Percentiles rank a stretch among this genome's conserved stretches.
Conservation (phyloP, 2,888 invertebrate genomes). For the Dyspetes luteomarginatus region DNA sequence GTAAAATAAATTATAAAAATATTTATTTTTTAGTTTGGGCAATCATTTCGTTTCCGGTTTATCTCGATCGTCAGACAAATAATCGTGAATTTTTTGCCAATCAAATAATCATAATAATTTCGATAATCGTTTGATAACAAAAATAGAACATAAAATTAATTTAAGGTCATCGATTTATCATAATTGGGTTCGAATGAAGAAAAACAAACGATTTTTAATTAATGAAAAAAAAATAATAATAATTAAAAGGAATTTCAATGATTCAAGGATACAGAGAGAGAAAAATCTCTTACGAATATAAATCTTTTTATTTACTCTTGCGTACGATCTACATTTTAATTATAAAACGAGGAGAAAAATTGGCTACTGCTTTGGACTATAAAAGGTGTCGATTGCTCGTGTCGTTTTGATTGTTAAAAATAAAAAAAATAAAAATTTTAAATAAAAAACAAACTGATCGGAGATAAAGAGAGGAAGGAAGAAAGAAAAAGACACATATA, state of each 20-base stretch:
- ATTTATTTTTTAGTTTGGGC: too few species aligned
- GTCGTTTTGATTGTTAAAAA: conserved; percentile 35
- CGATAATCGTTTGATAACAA: too few species aligned
- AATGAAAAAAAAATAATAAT: too few species aligned
- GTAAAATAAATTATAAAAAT: too few species aligned
- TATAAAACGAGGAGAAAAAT: conserved; percentile 51
- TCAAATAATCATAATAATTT: too few species aligned
- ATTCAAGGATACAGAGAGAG: not conserved
- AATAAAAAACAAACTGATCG: conserved; percentile 19
- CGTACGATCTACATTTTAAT: conserved; percentile 53
- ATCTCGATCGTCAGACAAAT: too few species aligned
- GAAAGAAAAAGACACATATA: conserved; percentile 13
- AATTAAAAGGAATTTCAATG: too few species aligned
- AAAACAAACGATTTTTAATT: too few species aligned
- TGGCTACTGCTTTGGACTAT: conserved; percentile 64
- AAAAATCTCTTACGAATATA: conserved; percentile 52
- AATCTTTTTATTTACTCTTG: conserved; percentile 66
- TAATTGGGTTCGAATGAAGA: not conserved
- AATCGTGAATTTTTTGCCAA: too few species aligned
- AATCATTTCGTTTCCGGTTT: too few species aligned
- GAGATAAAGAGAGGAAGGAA: conserved; percentile 21
- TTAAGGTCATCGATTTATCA: too few species aligned
- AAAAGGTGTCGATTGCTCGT: conserved; percentile 47
- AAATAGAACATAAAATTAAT: too few species aligned
- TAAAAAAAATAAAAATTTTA: conserved; percentile 23